Evolutionary conservation across 1,140 invertebrate species (phyloP).

Genomic region (Lanistes nyassanus): DNA sequence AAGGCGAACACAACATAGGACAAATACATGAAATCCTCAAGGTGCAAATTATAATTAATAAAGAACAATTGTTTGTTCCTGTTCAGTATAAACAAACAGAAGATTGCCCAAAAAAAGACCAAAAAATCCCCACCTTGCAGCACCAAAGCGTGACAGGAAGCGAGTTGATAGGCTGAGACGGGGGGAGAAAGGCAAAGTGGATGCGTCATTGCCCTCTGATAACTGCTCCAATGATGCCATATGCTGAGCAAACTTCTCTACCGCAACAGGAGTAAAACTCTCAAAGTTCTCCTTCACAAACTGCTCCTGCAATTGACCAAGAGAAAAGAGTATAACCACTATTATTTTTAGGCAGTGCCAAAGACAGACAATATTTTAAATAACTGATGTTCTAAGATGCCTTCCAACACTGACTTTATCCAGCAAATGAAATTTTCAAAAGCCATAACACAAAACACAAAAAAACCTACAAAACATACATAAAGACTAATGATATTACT

Average conservation of each 20-base stretch:
- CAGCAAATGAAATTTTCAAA: too few species aligned
- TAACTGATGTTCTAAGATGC: too few species aligned
- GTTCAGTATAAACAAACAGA: too few species aligned
- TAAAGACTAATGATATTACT: not conserved
- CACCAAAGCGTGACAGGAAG: slow-evolving; percentile 52
- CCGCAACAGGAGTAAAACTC: slow-evolving; percentile 52
- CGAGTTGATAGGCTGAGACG: slow-evolving; percentile 57
- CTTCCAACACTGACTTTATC: too few species aligned
- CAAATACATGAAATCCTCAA: too few species aligned
- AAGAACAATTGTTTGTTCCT: too few species aligned
- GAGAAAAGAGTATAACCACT: too few species aligned
- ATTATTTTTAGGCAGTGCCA: too few species aligned
- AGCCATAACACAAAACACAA: not conserved
- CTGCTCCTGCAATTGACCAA: slow-evolving; percentile 43
- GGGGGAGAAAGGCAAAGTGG: slow-evolving; percentile 35
- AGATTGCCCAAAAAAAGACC: too few species aligned
- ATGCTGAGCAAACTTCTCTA: slow-evolving; percentile 51
- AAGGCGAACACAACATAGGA: too few species aligned
- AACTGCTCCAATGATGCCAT: slow-evolving; percentile 49
- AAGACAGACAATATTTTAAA: too few species aligned
- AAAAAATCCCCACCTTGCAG: slow-evolving; percentile 35
- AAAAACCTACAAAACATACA: not conserved
- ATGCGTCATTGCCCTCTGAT: slow-evolving; percentile 17
- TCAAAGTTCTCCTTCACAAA: slow-evolving; percentile 61
- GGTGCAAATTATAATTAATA: too few species aligned